These are phyloP conservation scores for Reticulitermes speratus DNA, from an alignment of 1,140 invertebrate species.

Conservation along the genomic window DNA sequence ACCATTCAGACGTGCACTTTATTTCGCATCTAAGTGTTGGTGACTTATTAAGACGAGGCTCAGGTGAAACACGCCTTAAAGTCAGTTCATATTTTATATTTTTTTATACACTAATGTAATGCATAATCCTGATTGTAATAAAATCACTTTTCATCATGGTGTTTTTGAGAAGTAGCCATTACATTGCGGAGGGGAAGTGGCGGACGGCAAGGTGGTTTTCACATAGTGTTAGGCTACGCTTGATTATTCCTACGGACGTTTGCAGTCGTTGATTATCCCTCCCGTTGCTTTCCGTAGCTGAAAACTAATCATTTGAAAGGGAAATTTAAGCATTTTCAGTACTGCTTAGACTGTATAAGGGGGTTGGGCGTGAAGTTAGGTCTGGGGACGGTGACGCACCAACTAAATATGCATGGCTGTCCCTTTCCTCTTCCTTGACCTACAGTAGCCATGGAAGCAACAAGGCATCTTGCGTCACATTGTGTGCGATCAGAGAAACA, in stretches of 20 bases:
- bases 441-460: neutral
- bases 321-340: neutral
- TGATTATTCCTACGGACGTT: neutral
- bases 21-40: too few relatives aligned
- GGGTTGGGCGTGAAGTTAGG: too few relatives aligned
- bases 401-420: neutral
- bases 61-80: too few relatives aligned
- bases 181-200: too few relatives aligned
- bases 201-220: neutral
- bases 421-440: neutral
- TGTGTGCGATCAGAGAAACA: neutral
- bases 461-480: neutral
- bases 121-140: neutral
- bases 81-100: too few relatives aligned
- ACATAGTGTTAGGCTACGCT: neutral
- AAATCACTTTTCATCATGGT: neutral
- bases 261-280: neutral
- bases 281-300: neutral
- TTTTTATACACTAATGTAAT: neutral
- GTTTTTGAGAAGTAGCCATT: neutral
- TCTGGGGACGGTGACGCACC: neutral
- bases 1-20: too few relatives aligned
- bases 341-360: neutral
- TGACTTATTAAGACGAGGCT: too few relatives aligned
- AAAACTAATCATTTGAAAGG: conserved; percentile 2